Evolutionary conservation across 2,888 invertebrate species (phyloP), one percentile per base, ranked within the genome.

Genomic region (Acrobasis consociella): DNA sequence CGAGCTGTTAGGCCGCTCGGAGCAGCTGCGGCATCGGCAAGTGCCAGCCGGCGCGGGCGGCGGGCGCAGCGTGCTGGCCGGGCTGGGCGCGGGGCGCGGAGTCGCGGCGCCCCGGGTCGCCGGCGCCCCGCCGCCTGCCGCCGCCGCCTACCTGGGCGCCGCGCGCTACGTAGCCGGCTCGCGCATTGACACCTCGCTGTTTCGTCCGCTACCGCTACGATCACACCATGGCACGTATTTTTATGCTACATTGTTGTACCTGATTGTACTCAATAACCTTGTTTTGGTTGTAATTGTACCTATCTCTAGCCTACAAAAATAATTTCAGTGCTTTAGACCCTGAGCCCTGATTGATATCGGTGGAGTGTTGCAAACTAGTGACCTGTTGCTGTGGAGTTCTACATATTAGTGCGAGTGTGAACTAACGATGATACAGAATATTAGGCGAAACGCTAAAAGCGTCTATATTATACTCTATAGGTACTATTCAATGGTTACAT

Each of bases 121-220:
- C 58, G 37, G 63, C 61, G 56, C 53, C 46, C 56, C 72, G 37
- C 73, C 71, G 22, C 96, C 95, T 74, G 96, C 96, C 71, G 96
- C 96, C 72, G 96, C 96, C 74, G 95, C 96, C 68, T 97, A 97
- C 87, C 86, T 97, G 68, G 94, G 95, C 69, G 95, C 96, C 68
- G 95, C 97, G 70, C 94, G 97, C 76, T 97, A 97, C 85, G 94
- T 97, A 71, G 95, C 96, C 66, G 97, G 97, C 65, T 90, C 89
- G 8, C 79, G 90, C 55, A 88, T 92, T 67, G 93, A 93, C 76
- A 92, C 92, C 5, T 86, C 92, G 11, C 80, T 93, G 58, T 93
- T 93, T 74, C 87, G 87, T 9, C 77, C 86, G 64, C 72, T 89
- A n/a, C 81, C 86, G n/a, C 73, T 87, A 22, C 81, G 85, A 37